Base-by-base conservation (phyloP, 2,113 vertebrate genomes). In the Lathamus discolor region DNA sequence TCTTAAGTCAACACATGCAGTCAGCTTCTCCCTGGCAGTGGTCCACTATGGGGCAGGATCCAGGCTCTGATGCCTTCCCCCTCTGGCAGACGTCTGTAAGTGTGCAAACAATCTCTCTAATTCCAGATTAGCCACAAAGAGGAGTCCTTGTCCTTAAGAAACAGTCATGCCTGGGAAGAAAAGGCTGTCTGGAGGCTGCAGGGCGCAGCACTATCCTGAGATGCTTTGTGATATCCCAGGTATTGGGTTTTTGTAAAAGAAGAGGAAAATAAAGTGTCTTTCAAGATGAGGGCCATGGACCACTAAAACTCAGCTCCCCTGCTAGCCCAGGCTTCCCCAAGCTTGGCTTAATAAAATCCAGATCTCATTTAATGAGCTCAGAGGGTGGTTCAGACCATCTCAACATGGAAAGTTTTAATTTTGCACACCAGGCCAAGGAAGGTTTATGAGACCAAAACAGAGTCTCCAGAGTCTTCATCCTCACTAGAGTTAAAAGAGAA, bases 111-210 rank as follows among this genome's bases (percentile, higher is more conserved):
- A 72, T 83, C 83, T 91, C 81, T 94, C 85, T 96, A 94, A 95
- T 88, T 92, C 94, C 92, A 92, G 96, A 96, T 94, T 89, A 95
- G 74, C 80, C 83, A 62, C 74, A 51, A 70, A 93, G 74, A 95
- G 74, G 77, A 93, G 86, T 93, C 28, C 0, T 59, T 57, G 15
- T 75, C 57, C 92, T 76, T 91, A 90, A 89, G 94, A 63, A 92
- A 54, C 37, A 39, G 91, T 69, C 44, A 0, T 66, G 88, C 92
- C 82, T n/a, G 54, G 83, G 62, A 94, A 57, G 54, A 68, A 91
- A 81, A 18, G 79, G 51, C 76, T 80, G 64, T 18, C 73, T 84
- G 84, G 27, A 72, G 84, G 29, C 77, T 95, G 43, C 70, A 37
- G 83, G 64, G 43, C 77, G n/a, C 46, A 6, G 43, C 46, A 2